A percentile compares a stretch with the other conserved stretches of the same genome.
Evolutionary conservation across 2,797 vertebrate genomes (phyloP).

Genomic region (Pseudopleuronectes americanus): DNA sequence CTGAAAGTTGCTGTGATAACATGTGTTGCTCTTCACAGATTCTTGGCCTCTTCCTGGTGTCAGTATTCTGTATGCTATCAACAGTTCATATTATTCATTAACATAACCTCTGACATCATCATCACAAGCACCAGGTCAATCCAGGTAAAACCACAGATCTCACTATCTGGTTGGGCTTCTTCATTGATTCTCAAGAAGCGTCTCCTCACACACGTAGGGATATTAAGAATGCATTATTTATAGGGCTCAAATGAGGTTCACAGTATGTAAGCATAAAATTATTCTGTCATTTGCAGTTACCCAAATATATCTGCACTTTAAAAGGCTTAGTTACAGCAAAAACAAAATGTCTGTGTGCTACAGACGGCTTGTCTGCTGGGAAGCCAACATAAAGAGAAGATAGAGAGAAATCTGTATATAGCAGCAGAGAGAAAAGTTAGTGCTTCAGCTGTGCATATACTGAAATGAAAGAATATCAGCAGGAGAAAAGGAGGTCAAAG

Average conservation of each 20-base stretch:
- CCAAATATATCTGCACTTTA: conserved; percentile 27
- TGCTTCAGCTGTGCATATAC: conserved; percentile 5
- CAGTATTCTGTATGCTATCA: background rate
- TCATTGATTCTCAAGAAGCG: background rate
- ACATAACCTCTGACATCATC: background rate
- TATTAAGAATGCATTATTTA: conserved; percentile 33
- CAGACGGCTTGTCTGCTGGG: conserved; percentile 13
- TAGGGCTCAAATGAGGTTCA: conserved; percentile 18
- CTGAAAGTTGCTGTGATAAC: background rate
- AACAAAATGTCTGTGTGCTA: conserved; percentile 19
- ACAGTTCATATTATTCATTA: background rate
- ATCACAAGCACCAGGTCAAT: background rate
- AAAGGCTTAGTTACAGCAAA: conserved; percentile 26
- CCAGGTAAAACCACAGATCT: background rate
- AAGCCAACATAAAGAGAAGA: conserved; percentile 8
- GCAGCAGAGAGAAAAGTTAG: conserved; percentile 11
- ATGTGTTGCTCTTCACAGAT: too few species aligned
- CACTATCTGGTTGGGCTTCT: background rate
- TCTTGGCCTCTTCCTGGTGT: background rate
- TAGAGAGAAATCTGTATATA: conserved; percentile 12
- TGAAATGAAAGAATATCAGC: conserved; percentile 20
- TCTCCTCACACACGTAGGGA: conserved; percentile 16
- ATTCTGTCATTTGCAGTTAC: conserved; percentile 49
- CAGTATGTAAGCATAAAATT: conserved; percentile 49
- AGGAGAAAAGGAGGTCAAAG: conserved; percentile 8